Conservation (phyloP, 1,140 invertebrate species). For the Trichoplusia ni region DNA sequence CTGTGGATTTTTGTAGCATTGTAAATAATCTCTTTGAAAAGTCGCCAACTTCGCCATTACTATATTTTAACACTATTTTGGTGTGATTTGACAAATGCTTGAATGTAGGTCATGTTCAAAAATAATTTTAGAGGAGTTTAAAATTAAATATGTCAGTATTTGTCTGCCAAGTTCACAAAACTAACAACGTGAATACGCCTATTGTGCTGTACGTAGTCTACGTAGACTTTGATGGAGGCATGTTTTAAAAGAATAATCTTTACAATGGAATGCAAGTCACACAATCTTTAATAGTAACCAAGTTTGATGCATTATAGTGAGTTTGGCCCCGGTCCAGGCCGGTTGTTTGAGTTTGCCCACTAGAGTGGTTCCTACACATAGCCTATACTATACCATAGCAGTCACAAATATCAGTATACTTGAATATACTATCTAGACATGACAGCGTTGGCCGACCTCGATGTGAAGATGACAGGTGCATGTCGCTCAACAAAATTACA, state of each 20-base stretch:
- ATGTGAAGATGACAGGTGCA: conserved; percentile 5
- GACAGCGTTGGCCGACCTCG: neutral
- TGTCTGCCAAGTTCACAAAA: too few species aligned
- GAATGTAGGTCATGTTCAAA: neutral
- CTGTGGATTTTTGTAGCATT: neutral
- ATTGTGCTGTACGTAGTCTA: too few species aligned
- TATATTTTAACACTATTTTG: neutral
- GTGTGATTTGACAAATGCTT: neutral
- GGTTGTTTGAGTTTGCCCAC: conserved; percentile 50
- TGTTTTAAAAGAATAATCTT: too few species aligned
- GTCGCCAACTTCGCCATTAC: conserved; percentile 6
- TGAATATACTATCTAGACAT: conserved; percentile 1
- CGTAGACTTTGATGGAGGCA: too few species aligned
- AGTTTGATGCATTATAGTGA: conserved; percentile 33
- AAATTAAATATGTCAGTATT: too few species aligned
- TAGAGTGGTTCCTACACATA: conserved; percentile 23
- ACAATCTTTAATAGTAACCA: conserved; percentile 4
- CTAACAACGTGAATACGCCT: too few species aligned
- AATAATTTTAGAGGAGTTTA: neutral
- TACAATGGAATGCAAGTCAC: neutral
- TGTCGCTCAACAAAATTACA: neutral
- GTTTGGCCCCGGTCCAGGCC: conserved; percentile 53
- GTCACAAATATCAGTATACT: too few species aligned
- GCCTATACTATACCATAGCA: too few species aligned
- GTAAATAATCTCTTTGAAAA: neutral